phyloP scores from a whole-genome alignment of 2,888 invertebrate species.

The Hololepta plana region DNA sequence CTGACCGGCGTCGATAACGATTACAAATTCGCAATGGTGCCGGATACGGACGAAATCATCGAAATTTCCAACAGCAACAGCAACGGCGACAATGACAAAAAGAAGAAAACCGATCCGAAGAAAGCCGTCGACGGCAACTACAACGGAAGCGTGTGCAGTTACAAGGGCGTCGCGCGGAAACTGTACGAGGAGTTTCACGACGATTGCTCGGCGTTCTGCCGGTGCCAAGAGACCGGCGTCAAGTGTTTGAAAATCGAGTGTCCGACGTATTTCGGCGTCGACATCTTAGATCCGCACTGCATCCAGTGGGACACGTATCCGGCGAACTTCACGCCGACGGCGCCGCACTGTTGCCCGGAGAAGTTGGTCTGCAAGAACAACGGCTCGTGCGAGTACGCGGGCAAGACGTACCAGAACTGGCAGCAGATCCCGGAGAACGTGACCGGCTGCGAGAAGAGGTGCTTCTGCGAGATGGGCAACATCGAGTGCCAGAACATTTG shows the following conservation, averaged over 20 bases:
- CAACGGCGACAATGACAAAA: no score
- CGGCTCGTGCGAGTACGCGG: conserved; percentile 63
- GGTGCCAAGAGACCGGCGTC: conserved; percentile 49
- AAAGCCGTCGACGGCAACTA: conserved; percentile 4
- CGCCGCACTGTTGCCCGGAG: conserved; percentile 69
- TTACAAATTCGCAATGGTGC: conserved; percentile 20
- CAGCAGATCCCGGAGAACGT: conserved; percentile 61
- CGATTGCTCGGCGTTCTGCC: conserved; percentile 61
- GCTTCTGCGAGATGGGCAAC: conserved; percentile 76
- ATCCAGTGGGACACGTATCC: conserved; percentile 74
- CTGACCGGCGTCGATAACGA: conserved; percentile 15
- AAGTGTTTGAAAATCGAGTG: conserved; percentile 70
- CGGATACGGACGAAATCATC: conserved; percentile 20
- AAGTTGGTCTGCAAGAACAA: conserved; percentile 62
- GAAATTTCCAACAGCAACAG: conserved; percentile 13
- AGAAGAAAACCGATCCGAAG: conserved; percentile 5
- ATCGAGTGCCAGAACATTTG: conserved; percentile 72
- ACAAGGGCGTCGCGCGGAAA: conserved; percentile 20
- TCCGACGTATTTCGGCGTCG: conserved; percentile 69
- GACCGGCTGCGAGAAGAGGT: conserved; percentile 70
- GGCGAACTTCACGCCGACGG: conserved; percentile 43
- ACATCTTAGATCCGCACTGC: conserved; percentile 67
- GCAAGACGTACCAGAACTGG: conserved; percentile 53
- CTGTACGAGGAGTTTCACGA: conserved; percentile 63
- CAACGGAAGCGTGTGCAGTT: conserved; percentile 15